Percentiles rank a stretch among this genome's conserved stretches.
Evolutionary conservation across 2,888 invertebrate species (phyloP).

Genomic region (Scaptomyza caliginosa): DNA sequence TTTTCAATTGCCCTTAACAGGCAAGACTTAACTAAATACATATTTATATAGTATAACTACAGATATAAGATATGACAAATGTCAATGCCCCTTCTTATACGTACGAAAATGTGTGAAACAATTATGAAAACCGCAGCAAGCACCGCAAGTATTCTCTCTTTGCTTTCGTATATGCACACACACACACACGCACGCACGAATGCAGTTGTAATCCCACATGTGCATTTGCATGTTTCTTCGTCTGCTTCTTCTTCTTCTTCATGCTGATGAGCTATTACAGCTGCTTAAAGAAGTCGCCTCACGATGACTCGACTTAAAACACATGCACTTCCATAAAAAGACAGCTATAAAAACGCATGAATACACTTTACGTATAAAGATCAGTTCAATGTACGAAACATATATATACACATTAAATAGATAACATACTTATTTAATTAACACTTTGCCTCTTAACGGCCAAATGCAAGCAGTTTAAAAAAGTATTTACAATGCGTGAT

Average conservation of each 20-base stretch:
- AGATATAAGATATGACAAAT: conserved; percentile 23
- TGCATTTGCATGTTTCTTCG: conserved; percentile 13
- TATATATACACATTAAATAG: background rate
- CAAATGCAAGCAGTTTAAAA: background rate
- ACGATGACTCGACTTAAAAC: conserved; percentile 57
- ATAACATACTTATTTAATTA: background rate
- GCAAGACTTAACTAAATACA: background rate
- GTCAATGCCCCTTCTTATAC: conserved; percentile 37
- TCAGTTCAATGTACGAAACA: conserved; percentile 38
- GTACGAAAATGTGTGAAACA: conserved; percentile 1
- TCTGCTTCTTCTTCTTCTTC: conserved; percentile 4
- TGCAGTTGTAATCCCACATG: conserved; percentile 3
- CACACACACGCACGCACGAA: background rate
- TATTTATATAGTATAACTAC: background rate
- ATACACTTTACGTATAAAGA: background rate
- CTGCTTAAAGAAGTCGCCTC: conserved; percentile 39
- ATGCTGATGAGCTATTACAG: conserved; percentile 38
- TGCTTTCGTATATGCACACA: background rate
- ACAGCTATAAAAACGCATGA: background rate
- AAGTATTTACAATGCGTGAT: conserved; percentile 28
- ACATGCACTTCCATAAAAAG: conserved; percentile 19
- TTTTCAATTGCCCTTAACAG: background rate
- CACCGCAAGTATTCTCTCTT: conserved; percentile 23
- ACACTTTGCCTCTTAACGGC: conserved; percentile 8
- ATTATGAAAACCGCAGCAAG: conserved; percentile 21